phyloP scores from a whole-genome alignment of 2,113 vertebrate genomes.

The Enhydra lutris region DNA sequence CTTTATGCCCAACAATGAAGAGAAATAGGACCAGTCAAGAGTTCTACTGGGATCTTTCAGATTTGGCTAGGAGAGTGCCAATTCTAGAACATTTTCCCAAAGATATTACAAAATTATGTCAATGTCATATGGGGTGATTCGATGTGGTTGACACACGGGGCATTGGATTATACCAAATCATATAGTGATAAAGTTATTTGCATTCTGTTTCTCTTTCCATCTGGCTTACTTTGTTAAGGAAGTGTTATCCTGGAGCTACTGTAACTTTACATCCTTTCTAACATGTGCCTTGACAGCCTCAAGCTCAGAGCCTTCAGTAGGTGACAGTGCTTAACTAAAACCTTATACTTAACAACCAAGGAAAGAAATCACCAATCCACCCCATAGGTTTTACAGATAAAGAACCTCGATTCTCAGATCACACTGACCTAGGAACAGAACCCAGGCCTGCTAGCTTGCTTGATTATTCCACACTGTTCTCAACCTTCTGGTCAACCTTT shows the following conservation, averaged over 20 bases:
- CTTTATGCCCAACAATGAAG: neutral
- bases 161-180: neutral
- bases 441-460: neutral
- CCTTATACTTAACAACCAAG: neutral
- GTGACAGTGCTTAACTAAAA: neutral
- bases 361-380: neutral
- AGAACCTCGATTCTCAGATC: neutral
- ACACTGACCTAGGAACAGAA: neutral
- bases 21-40: neutral
- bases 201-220: neutral
- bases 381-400: neutral
- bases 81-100: neutral
- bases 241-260: neutral
- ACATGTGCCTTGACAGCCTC: neutral
- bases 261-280: neutral
- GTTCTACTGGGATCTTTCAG: neutral
- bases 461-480: neutral
- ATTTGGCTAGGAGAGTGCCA: neutral
- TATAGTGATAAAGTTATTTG: neutral
- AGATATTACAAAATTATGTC: neutral
- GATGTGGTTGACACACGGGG: neutral
- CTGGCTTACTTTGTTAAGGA: neutral
- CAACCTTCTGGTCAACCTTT: neutral
- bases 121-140: neutral
- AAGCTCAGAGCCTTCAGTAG: neutral